Base-by-base conservation (phyloP, 2,888 invertebrate genomes). In the Camptogramma bilineatum region DNA sequence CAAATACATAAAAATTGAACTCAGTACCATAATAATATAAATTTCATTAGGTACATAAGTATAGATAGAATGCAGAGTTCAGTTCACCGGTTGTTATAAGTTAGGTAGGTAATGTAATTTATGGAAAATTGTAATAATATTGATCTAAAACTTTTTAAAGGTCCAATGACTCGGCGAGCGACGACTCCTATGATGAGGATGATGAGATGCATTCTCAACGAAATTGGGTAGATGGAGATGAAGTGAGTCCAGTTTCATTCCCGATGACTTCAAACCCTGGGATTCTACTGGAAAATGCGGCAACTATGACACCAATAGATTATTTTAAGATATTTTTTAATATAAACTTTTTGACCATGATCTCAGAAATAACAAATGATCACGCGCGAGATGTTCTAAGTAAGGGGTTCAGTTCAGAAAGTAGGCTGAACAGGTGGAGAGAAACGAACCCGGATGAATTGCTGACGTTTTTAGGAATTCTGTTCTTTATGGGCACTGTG, bases 401-500 rank as follows among this genome's bases (percentile, higher is more conserved):
- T 13, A 19, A 24, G 13, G 24, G 44, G 21, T 19, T 44, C 24
- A n/a, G 9, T 9, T 19, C 54, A 9, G 10, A 54, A 8, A 54
- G 42, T 17, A 42, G 54, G 3, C 19, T 54, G 19, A 16, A 44
- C 16, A 19, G 24, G 17, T 54, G 54, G 54, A 54, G 44, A 16
- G 54, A 42, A 7, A 54, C 44, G 5, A 7, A 44, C 42, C 21
- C 17, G 13, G 44, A 21, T 13, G 39, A 52, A n/a, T 39, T 52
- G 10, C 39, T 39, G 1, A 39, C 39, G 13, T 52, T 52, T 53
- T 46, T 64, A 1, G 57, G 48, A 4, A 17, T 61, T 10, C 28
- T 54, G 28, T 61, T 54, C 54, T 28, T 51, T 10, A 54, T 54
- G 51, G 61, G 61, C 28, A 50, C 52, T 17, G 50, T 52, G 24